Base-by-base conservation (phyloP, 1,140 invertebrate species). In the Nasonia giraulti region DNA sequence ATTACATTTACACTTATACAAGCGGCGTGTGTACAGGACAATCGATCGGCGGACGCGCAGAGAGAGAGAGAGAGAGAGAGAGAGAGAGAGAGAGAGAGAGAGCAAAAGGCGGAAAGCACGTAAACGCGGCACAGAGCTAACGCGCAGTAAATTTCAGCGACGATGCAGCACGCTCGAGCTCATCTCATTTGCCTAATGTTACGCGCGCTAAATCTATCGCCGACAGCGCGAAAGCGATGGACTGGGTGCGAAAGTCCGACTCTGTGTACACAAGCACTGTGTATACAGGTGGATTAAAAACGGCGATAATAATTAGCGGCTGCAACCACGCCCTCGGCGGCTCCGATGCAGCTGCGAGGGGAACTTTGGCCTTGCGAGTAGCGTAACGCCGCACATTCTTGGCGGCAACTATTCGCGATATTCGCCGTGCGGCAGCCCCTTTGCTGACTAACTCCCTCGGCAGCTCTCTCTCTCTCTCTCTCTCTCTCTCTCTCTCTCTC, bases 101-200 rank as follows among this genome's bases (percentile, higher is more conserved):
- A 20, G 3, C 66, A 68, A 68, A 68, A n/a, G 20, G n/a, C 66
- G 10, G 62, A 66, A 66, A n/a, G 62, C 62, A 17, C 62, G 62
- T 66, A 44, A 44, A 44, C 11, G 68, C 71, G 31, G n/a, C 11
- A 27, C 1, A 37, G 20, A 11, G 17, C 17, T 17, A 8, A 8
- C 20, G 14, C 33, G 14, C 33, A n/a, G 68, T 71, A 27, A 71
- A 71, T 71, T 71, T 71, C 14, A 27, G 68, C 68, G 27, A n/a
- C 20, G 14, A n/a, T n/a, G n/a, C 23, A 33, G 68, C 68, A n/a
- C 31, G 11, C 75, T n/a, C 75, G 55, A 50, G 23, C 73, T 62
- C 73, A 66, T 82, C 81, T 82, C 71, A 82, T 82, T 82, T 37
- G 44, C 81, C 50, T 76, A 82, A 82, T 82, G 81, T 76, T 82